Evolutionary conservation across 2,888 invertebrate species (phyloP).

Genomic region (Clistopyga incitator): DNA sequence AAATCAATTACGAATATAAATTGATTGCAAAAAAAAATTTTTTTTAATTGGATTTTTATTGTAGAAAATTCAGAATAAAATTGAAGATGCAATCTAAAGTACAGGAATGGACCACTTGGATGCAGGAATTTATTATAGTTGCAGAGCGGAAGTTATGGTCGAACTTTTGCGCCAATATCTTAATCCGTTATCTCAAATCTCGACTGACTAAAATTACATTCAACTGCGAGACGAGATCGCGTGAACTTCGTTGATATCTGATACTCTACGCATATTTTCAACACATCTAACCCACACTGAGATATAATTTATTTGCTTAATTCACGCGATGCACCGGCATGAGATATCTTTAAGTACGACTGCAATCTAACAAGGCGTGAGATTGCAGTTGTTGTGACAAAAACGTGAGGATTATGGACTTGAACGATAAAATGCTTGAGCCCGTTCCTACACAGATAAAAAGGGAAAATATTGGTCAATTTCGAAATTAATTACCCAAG

Average conservation of each 20-base stretch:
- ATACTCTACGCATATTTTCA: neutral
- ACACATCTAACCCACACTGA: neutral
- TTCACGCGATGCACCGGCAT: neutral
- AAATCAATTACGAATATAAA: no score
- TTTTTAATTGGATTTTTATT: no score
- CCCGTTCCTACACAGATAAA: neutral
- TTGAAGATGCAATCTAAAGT: no score
- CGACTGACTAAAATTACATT: neutral
- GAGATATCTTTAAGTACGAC: neutral
- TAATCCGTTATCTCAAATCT: no score
- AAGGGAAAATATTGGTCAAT: neutral
- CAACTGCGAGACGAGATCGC: neutral
- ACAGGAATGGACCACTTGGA: no score
- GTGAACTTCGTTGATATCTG: neutral
- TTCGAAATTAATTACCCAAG: neutral
- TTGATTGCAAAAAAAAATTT: no score
- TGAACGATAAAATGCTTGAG: neutral
- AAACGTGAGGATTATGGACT: neutral
- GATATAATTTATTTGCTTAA: conserved; percentile 6
- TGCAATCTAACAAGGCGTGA: neutral
- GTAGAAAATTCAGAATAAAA: no score
- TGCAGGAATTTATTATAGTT: no score
- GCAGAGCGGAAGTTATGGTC: no score
- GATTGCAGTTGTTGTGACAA: neutral
- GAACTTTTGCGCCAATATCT: no score